Evolutionary conservation across 2,113 vertebrate genomes (phyloP).

Genomic region (Rhabdornis inornatus): DNA sequence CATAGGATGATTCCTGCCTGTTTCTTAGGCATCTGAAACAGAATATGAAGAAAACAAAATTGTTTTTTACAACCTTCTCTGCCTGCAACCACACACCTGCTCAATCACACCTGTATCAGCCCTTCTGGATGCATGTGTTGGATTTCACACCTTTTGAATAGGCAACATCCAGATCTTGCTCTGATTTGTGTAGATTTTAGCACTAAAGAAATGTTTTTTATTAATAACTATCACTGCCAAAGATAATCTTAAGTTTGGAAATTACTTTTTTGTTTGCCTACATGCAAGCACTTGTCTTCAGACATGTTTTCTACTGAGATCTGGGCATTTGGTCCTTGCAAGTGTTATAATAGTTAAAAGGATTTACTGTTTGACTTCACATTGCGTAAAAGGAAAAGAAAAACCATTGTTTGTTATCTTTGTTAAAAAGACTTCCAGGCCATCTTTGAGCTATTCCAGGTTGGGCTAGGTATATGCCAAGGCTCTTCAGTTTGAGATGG

Average conservation of each 20-base stretch:
- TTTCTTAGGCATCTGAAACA: not conserved
- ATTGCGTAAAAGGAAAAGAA: not conserved
- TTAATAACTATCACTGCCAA: not conserved
- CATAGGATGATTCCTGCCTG: not conserved
- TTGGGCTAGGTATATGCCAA: not conserved
- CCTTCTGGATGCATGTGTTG: not conserved
- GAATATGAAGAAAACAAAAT: not conserved
- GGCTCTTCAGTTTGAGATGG: not conserved
- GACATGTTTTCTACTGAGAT: not conserved
- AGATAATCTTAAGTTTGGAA: not conserved
- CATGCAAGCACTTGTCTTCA: not conserved
- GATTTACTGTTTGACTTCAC: not conserved
- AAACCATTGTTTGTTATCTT: not conserved
- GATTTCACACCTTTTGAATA: not conserved
- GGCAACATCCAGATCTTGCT: not conserved
- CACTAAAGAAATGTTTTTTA: not conserved
- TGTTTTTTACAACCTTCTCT: fast-evolving
- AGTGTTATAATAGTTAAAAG: not conserved
- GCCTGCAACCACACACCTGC: not conserved
- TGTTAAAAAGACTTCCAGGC: not conserved
- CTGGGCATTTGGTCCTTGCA: not conserved
- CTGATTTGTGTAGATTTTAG: not conserved
- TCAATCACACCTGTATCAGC: not conserved
- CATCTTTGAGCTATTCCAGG: not conserved
- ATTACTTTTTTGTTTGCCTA: not conserved